Conservation (phyloP, 2,113 vertebrate species). For the Girardinichthys multiradiatus region DNA sequence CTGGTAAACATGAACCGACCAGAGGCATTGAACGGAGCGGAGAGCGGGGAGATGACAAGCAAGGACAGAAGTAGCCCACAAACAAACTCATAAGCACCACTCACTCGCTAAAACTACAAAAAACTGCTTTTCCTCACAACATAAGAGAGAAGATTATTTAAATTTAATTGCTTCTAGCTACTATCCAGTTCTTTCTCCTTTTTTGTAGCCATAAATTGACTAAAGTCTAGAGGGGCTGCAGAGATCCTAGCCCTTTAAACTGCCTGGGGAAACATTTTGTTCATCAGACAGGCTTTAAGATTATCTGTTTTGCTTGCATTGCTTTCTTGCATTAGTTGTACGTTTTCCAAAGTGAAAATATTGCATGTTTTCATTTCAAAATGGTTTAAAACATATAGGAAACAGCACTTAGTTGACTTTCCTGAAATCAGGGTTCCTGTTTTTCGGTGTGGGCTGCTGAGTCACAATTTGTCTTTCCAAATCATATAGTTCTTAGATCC, state of each 20-base stretch:
- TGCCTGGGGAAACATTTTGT: background rate
- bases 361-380: background rate
- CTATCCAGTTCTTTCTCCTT: slow-evolving; percentile 23
- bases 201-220: slow-evolving; percentile 6
- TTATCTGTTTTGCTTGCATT: background rate
- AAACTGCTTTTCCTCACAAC: slow-evolving; percentile 18
- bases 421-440: background rate
- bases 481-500: slow-evolving; percentile 29
- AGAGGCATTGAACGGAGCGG: slow-evolving; percentile 31
- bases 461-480: slow-evolving; percentile 3
- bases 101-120: slow-evolving; percentile 27
- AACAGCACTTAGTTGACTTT: background rate
- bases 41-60: slow-evolving; percentile 27
- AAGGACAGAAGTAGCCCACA: slow-evolving; percentile 43
- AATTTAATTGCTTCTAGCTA: slow-evolving; percentile 13
- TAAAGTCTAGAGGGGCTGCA: slow-evolving; percentile 1
- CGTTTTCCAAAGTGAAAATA: background rate
- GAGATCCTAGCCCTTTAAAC: slow-evolving; percentile 9
- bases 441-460: slow-evolving; percentile 28
- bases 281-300: slow-evolving; percentile 5
- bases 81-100: slow-evolving; percentile 34
- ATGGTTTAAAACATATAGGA: background rate
- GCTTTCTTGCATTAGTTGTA: background rate
- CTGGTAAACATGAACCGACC: slow-evolving; percentile 24
- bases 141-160: slow-evolving; percentile 5